Base-by-base conservation (phyloP, 1,140 invertebrate genomes). In the Drosophila micromelanica region DNA sequence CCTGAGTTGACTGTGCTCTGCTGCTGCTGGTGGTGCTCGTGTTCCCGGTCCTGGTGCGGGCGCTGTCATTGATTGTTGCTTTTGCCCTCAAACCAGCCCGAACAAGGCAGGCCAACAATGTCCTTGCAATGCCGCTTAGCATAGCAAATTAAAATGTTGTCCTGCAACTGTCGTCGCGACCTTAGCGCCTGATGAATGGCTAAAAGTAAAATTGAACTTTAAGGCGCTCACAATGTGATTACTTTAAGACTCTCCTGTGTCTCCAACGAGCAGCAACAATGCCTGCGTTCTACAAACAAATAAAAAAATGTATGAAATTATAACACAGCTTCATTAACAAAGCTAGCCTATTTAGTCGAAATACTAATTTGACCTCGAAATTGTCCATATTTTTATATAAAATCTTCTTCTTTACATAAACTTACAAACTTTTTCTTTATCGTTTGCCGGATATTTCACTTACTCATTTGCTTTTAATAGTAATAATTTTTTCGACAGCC, bases 61-160 rank as follows among this genome's bases (percentile, higher is more conserved):
- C 13, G 40, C 55, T 57, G 55, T 57, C 55, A 57, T 38, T 57
- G 55, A 57, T 57, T 57, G 40, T 57, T 57, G 55, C 55, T 51
- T 51, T 32, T 15, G 5, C 23, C 27, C 48, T 8, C 48, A 49
- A 7, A 12, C 20, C 32, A 13, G 40, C 11, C 30, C 27, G 23
- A 54, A 6, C 12, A 32, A 15, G 37, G 8, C 46, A 27, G 17
- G 52, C 46, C 54, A 59, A 67, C 63, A 56, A 59, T 57, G 55
- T 40, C 32, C 54, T 51, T 52, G 46, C 38, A 38, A 20, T 46
- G 64, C 15, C 61, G 61, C 64, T 68, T 68, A 68, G 55, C 55
- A 55, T 63, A 48, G 80, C 73, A 79, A 84, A 84, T 84, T 84
- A 85, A 84, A 85, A 81, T 65, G 62, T 75, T 73, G 72, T 68